Evolutionary conservation across 2,888 invertebrate genomes (phyloP).

Genomic region (Synergus itoensis): DNA sequence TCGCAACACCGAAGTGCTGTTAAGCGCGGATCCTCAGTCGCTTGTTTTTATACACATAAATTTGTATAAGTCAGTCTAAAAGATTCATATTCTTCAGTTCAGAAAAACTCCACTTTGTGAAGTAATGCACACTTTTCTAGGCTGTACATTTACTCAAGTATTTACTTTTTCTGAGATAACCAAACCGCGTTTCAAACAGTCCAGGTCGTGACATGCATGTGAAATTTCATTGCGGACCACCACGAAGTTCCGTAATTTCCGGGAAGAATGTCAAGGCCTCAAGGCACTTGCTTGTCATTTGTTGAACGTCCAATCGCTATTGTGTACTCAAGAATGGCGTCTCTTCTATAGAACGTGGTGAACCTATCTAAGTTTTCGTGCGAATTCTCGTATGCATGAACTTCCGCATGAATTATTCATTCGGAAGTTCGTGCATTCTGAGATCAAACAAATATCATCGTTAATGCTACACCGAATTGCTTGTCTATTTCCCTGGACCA

Average conservation of each 20-base stretch:
- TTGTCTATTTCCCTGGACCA: background rate
- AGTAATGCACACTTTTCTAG: too few relatives aligned
- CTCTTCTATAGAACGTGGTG: constrained; percentile 2
- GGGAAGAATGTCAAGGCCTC: constrained; percentile 20
- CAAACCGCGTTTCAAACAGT: background rate
- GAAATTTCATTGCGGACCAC: constrained; percentile 7
- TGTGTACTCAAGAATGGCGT: constrained; percentile 21
- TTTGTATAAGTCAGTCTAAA: constrained; percentile 1
- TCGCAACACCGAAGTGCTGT: constrained; percentile 66
- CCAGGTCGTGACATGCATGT: constrained; percentile 10
- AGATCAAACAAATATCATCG: constrained; percentile 52
- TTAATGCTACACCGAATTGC: constrained; percentile 19
- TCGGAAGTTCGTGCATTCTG: constrained; percentile 47
- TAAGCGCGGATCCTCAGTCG: constrained; percentile 59
- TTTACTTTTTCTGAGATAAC: background rate
- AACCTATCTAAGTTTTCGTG: constrained; percentile 45
- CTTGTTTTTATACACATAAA: constrained; percentile 64
- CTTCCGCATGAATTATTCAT: constrained; percentile 57
- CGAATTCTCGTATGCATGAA: constrained; percentile 53
- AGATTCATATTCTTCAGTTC: constrained; percentile 4
- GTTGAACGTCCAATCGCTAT: constrained; percentile 12
- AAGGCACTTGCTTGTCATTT: constrained; percentile 23
- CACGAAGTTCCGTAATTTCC: constrained; percentile 25
- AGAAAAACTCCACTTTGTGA: background rate
- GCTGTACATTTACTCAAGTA: background rate